Evolutionary conservation across 2,888 invertebrate genomes (phyloP), one percentile per base, ranked within the genome.

Genomic region (Allolobophora icterica): DNA sequence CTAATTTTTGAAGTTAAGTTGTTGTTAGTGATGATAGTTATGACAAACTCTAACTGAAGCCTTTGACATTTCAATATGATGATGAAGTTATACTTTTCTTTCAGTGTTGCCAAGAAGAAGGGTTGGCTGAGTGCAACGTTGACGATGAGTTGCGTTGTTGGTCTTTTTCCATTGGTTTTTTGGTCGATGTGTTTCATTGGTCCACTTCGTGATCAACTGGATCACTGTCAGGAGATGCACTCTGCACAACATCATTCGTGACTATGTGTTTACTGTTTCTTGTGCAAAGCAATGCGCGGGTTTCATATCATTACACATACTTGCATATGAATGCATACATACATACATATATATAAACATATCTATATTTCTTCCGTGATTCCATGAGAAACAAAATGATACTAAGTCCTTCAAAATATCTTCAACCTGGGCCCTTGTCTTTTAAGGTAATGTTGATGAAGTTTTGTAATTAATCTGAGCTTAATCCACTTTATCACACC

Each of bases 151-250:
- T 87, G 87, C 24, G 38, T 87, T 24, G 87, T 87, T 24, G 87
- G 87, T 35, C 35, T 21, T 17, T 87, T 87, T 87, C 87, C 87
- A 21, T 87, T 87, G 87, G 87, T 35, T 4, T 35, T 87, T 8
- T 87, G 87, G 87, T 87, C 87, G 24, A 19, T 87, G 87, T 87
- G 87, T 87, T 87, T 87, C 87, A 38, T 87, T 38, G 87, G 87
- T 87, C 38, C 87, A 87, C 35, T 87, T 17, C 35, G 3, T 35
- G 87, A 35, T 38, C 34, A 38, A 17, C 35, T 87, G 87, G 87
- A 87, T 38, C 87, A 87, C n/a, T 87, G 87, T 38, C 17, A 24
- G 35, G 87, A 87, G 38, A 87, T 87, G 87, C 34, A 87, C 6
- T 35, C 87, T 38, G 34, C 1, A 4, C 87, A 4, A 4, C 87